Percentiles rank a stretch among this genome's conserved stretches.
These are phyloP conservation scores for Gavia stellata DNA, from an alignment of 2,113 vertebrate species.

Conservation along the genomic window DNA sequence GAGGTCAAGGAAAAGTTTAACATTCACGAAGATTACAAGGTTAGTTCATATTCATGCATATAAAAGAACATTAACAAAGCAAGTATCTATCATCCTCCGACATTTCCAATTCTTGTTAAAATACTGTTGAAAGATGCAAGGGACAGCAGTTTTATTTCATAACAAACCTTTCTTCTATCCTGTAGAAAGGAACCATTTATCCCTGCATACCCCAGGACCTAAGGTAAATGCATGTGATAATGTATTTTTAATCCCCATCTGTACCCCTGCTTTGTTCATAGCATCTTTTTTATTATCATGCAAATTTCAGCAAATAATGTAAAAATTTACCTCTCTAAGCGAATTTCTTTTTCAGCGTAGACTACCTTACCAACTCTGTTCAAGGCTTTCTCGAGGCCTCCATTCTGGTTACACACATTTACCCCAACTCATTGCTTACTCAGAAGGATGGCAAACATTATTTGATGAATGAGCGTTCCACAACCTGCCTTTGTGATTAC, in stretches of 20 bases:
- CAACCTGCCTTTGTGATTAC: background rate
- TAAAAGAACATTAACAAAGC: background rate
- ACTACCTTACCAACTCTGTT: background rate
- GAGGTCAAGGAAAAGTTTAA: background rate
- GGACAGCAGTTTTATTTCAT: background rate
- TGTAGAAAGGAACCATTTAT: background rate
- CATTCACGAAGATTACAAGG: background rate
- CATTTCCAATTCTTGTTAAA: background rate
- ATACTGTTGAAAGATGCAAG: background rate
- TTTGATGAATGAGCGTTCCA: background rate
- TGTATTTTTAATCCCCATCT: background rate
- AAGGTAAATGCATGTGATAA: background rate
- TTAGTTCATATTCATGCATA: background rate
- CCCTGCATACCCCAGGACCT: background rate
- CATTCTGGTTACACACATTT: background rate
- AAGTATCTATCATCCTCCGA: background rate
- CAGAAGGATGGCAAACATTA: background rate
- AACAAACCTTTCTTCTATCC: background rate
- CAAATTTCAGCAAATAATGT: background rate
- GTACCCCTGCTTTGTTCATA: background rate
- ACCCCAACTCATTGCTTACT: background rate
- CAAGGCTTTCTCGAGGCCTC: background rate
- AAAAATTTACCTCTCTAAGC: background rate
- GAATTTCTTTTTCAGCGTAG: background rate
- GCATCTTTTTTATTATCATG: background rate